Conservation (phyloP, 1,140 invertebrate species). For the Vanessa atalanta region DNA sequence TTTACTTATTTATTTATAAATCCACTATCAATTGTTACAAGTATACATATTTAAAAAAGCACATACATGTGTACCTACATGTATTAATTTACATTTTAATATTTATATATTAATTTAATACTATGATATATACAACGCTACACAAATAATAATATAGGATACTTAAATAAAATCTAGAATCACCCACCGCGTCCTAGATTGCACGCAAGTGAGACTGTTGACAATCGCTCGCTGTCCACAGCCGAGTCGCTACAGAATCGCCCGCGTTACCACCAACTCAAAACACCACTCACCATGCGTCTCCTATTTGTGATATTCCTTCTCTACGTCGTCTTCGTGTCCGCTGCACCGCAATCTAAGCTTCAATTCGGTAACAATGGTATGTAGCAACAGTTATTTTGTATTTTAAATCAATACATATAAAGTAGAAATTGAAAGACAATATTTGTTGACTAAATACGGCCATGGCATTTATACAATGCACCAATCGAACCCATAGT, state of each 20-base stretch:
- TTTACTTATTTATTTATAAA: no score
- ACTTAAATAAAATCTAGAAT: slow-evolving; percentile 21
- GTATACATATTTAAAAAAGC: no score
- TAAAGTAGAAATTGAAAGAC: background rate
- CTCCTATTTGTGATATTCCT: slow-evolving; percentile 36
- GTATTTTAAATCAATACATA: background rate
- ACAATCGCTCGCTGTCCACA: slow-evolving; percentile 21
- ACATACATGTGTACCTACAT: no score
- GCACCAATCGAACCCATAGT: background rate
- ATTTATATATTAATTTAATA: no score
- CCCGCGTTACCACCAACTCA: no score
- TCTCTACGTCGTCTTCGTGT: slow-evolving; percentile 26
- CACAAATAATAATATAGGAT: no score
- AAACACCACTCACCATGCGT: slow-evolving; percentile 41
- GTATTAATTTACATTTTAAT: no score
- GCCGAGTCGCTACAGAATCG: slow-evolving; percentile 10
- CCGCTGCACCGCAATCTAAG: slow-evolving; percentile 50
- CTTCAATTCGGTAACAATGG: slow-evolving; percentile 44
- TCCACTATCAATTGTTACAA: no score
- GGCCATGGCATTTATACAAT: background rate
- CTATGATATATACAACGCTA: no score
- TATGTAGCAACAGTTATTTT: slow-evolving; percentile 17
- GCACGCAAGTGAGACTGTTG: slow-evolving; percentile 7
- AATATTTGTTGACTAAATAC: background rate
- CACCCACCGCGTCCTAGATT: slow-evolving; percentile 27